Conservation (phyloP, 2,113 vertebrate species). For the Peromyscus maniculatus region DNA sequence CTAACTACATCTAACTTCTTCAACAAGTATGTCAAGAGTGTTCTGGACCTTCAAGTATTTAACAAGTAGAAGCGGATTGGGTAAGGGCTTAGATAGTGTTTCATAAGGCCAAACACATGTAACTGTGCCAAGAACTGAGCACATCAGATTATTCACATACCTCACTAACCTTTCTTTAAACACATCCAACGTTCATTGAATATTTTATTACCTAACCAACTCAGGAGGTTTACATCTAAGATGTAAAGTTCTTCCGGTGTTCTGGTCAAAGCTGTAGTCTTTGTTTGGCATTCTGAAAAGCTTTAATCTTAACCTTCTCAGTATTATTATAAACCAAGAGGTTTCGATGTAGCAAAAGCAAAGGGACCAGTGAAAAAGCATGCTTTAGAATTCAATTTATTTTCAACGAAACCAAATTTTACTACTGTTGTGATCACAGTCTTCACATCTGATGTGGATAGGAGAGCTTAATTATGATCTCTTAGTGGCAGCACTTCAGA, state of each 20-base stretch:
- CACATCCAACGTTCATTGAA: constrained; percentile 33
- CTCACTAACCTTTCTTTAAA: constrained; percentile 24
- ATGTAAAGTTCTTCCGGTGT: constrained; percentile 17
- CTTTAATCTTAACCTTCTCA: constrained; percentile 56
- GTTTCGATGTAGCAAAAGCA: constrained; percentile 66
- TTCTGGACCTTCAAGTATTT: constrained; percentile 50
- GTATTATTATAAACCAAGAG: constrained; percentile 52
- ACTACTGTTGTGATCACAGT: constrained; percentile 72
- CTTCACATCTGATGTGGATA: constrained; percentile 83
- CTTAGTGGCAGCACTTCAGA: constrained; percentile 73
- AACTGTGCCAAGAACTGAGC: neutral
- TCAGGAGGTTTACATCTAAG: neutral
- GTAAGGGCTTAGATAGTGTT: neutral
- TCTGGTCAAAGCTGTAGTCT: constrained; percentile 46
- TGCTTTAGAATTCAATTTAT: constrained; percentile 72
- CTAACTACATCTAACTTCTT: constrained; percentile 29
- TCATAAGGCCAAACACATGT: constrained; percentile 36
- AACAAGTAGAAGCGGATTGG: constrained; percentile 17
- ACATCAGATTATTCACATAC: neutral
- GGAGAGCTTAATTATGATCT: constrained; percentile 79
- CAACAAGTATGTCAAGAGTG: constrained; percentile 44
- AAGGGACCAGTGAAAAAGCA: constrained; percentile 70
- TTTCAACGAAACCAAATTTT: constrained; percentile 76
- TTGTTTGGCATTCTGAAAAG: constrained; percentile 51
- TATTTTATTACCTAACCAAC: constrained; percentile 51